A percentile compares a stretch with the other conserved stretches of the same genome.
These are phyloP conservation scores for Brachionus koreanus DNA, from an alignment of 1,140 invertebrate species.

Conservation along the genomic window DNA sequence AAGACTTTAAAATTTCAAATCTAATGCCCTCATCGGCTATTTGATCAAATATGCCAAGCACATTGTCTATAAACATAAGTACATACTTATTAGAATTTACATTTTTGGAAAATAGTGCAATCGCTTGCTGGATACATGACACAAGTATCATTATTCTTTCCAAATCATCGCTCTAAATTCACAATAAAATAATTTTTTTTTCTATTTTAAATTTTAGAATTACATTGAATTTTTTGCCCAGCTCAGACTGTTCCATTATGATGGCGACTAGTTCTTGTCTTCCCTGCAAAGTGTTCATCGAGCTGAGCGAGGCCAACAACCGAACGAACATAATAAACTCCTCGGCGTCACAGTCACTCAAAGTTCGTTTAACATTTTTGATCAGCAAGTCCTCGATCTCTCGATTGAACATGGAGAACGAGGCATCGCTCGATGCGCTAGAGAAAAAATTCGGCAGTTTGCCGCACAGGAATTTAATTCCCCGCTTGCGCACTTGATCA, in stretches of 20 bases:
- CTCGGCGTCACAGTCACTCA: slow-evolving; percentile 75
- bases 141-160: slow-evolving; percentile 67
- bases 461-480: slow-evolving; percentile 77
- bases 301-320: slow-evolving; percentile 72
- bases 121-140: slow-evolving; percentile 37
- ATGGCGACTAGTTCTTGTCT: slow-evolving; percentile 81
- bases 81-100: slow-evolving; percentile 81
- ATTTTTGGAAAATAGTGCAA: slow-evolving; percentile 61
- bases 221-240: slow-evolving; percentile 70
- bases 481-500: slow-evolving; percentile 72
- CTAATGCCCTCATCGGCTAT: slow-evolving; percentile 61
- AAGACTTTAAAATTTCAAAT: slow-evolving; percentile 76
- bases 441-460: slow-evolving; percentile 67
- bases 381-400: slow-evolving; percentile 81
- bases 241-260: slow-evolving; percentile 74
- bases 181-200: neutral
- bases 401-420: slow-evolving; percentile 71
- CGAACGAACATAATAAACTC: slow-evolving; percentile 86
- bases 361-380: slow-evolving; percentile 70
- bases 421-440: slow-evolving; percentile 61
- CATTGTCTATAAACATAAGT: slow-evolving; percentile 77
- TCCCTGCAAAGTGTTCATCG: slow-evolving; percentile 70
- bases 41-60: slow-evolving; percentile 60
- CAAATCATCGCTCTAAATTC: slow-evolving; percentile 64
- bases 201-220: slow-evolving; percentile 36